A percentile compares a stretch with the other conserved stretches of the same genome.
phyloP scores from a whole-genome alignment of 2,888 invertebrate genomes.

The Mesorhabditis sp. region DNA sequence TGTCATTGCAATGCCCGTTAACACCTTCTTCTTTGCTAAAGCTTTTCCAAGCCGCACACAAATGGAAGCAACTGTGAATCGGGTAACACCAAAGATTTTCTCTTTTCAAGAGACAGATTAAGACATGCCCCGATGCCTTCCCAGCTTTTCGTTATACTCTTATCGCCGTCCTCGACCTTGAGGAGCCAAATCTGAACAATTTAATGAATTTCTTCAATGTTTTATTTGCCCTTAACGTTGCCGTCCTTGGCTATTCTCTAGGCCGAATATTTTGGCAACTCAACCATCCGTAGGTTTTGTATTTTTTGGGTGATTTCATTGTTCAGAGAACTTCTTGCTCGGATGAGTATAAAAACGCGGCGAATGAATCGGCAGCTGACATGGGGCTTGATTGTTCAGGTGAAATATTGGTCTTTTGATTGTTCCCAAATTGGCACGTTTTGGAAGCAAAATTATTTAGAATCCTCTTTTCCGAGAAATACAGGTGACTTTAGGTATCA shows the following conservation, averaged over 20 bases:
- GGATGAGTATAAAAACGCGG: slow-evolving; percentile 5
- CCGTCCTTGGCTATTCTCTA: neutral
- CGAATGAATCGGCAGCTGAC: neutral
- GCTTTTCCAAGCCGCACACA: neutral
- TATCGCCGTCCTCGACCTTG: neutral
- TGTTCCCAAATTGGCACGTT: neutral
- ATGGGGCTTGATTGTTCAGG: neutral
- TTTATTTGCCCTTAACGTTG: neutral
- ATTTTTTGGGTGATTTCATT: neutral
- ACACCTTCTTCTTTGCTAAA: neutral
- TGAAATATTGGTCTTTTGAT: neutral
- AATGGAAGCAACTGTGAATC: neutral
- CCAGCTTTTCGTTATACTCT: neutral
- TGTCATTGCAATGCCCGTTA: neutral
- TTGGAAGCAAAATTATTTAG: no score
- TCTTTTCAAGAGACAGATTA: no score
- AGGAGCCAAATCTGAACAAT: neutral
- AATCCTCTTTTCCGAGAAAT: no score
- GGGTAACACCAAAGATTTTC: neutral
- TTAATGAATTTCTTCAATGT: neutral
- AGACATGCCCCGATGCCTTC: neutral
- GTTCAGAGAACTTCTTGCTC: neutral
- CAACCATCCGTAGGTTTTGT: neutral
- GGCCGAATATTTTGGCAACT: neutral
- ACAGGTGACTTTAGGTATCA: no score